Evolutionary conservation across 2,113 vertebrate genomes (phyloP).

Genomic region (Phycodurus eques): DNA sequence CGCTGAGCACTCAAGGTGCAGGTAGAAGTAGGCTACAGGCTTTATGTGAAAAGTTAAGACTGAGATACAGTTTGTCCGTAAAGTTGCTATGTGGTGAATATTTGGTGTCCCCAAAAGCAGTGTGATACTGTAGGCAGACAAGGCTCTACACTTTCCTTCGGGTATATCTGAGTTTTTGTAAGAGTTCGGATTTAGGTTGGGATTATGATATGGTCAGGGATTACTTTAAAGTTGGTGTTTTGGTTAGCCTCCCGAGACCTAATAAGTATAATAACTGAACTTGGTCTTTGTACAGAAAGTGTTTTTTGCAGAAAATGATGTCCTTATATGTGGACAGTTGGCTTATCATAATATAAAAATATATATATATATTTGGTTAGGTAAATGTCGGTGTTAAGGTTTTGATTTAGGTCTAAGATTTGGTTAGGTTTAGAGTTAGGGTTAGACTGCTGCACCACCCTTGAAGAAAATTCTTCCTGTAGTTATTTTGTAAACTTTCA

Average conservation of each 20-base stretch:
- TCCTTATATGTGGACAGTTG: too few species aligned
- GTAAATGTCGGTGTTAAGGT: too few species aligned
- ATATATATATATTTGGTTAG: too few species aligned
- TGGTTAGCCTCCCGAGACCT: not conserved
- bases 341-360: too few species aligned
- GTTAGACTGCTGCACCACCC: too few species aligned
- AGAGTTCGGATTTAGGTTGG: not conserved
- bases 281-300: too few species aligned
- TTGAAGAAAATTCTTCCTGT: too few species aligned
- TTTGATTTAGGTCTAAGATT: too few species aligned
- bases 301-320: too few species aligned
- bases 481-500: too few species aligned
- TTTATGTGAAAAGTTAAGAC: not conserved
- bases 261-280: too few species aligned
- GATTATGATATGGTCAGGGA: not conserved
- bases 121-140: not conserved
- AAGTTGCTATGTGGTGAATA: conserved; percentile 7
- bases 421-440: too few species aligned
- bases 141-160: not conserved
- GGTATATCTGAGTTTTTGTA: not conserved
- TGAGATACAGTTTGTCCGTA: conserved; percentile 7
- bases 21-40: conserved; percentile 1
- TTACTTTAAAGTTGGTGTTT: not conserved
- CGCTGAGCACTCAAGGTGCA: conserved; percentile 5
- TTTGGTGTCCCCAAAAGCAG: not conserved